Conservation (phyloP, 2,113 vertebrate species). For the Brachyhypopomus occidentalis region DNA sequence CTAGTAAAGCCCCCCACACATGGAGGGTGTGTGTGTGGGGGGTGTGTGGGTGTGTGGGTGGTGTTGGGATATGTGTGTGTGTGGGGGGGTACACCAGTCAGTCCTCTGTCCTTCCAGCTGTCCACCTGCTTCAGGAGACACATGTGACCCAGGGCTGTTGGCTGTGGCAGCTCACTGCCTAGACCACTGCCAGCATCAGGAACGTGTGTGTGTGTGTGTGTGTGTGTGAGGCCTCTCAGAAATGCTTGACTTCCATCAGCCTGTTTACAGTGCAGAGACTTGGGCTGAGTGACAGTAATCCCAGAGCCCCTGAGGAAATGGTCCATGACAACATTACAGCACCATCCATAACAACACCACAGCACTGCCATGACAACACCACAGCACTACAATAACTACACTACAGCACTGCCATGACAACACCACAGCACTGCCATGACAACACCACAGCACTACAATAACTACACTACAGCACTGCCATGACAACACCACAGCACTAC, state of each 20-base stretch:
- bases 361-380: too few species aligned
- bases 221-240: slow-evolving; percentile 42
- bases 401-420: too few species aligned
- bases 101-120: background rate
- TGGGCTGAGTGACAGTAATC: slow-evolving; percentile 2
- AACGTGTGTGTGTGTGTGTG: background rate
- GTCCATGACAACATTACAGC: background rate
- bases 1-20: slow-evolving; percentile 24
- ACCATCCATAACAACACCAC: background rate
- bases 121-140: background rate
- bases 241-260: slow-evolving; percentile 42
- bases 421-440: too few species aligned
- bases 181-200: slow-evolving; percentile 17
- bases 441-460: too few species aligned
- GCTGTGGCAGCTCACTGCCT: slow-evolving; percentile 20
- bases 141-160: slow-evolving; percentile 15
- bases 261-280: slow-evolving; percentile 46
- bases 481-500: too few species aligned
- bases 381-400: too few species aligned
- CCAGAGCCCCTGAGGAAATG: slow-evolving; percentile 40
- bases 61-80: too few species aligned
- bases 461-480: too few species aligned
- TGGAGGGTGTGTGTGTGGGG: background rate
- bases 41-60: background rate
- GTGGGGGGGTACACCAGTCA: slow-evolving; percentile 25